Evolutionary conservation across 2,797 vertebrate species (phyloP), one percentile per base, ranked within the genome.

Genomic region (Cyprinodon diabolis): DNA sequence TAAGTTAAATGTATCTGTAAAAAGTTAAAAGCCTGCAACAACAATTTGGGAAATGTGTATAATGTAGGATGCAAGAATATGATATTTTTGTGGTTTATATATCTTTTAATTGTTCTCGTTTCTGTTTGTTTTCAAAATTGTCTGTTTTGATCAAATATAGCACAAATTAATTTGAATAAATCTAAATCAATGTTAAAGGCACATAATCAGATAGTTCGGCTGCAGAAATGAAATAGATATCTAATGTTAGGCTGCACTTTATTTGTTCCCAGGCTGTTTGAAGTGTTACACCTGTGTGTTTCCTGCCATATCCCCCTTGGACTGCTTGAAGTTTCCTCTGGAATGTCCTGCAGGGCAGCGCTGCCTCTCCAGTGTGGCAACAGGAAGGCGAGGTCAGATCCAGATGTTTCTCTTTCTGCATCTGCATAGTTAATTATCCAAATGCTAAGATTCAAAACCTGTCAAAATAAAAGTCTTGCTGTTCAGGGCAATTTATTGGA

Each of bases 261-360:
- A 57, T 69, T 30, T 49, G 55, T 66, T 6, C n/a, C 48, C 87
- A 94, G 93, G 70, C 4, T 73, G 84, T 80, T 79, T 96, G 86
- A 72, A 0, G 45, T 96, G 96, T 71, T 96, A 93, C 88, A 94
- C 90, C 0, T 96, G 96, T 66, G 58, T 95, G 49, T 96, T 95
- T 69, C 95, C 95, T 0, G 83, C 93, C 71, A 86, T 96, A 77
- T 92, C 95, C 47, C 93, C 94, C 2, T 47, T 95, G 88, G 94
- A 95, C 81, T 96, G 95, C 72, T 58, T 95, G 1, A 91, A 89
- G 81, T 95, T 94, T 62, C 86, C 93, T 4, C 90, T 90, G 68
- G 88, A 90, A 54, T 96, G 95, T 79, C 85, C 93, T 0, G 78
- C 83, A 0, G 92, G 90, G 0, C 93, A 95, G 83, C 93, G 79